Conservation (phyloP, 2,797 vertebrate species). For the Cyprinodon diabolis region DNA sequence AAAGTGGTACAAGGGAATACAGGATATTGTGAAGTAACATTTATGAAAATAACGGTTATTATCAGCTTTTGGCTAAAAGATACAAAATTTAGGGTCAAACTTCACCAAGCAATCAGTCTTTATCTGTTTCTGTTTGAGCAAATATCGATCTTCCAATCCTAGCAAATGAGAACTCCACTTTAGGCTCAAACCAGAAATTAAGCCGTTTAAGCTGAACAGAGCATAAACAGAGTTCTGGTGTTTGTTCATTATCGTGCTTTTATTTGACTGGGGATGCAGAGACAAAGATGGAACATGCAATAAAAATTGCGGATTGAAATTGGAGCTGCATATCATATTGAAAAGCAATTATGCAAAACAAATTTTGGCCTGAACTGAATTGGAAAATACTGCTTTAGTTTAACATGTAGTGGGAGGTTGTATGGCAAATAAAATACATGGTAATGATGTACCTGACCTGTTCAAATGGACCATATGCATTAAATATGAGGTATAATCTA, state of each 20-base stretch:
- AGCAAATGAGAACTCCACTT: neutral
- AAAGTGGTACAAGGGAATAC: neutral
- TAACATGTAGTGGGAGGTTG: too few relatives aligned
- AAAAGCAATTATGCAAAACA: too few relatives aligned
- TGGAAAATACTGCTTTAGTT: too few relatives aligned
- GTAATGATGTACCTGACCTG: too few relatives aligned
- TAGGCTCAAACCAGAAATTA: neutral
- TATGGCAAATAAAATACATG: too few relatives aligned
- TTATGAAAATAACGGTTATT: neutral
- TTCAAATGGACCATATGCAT: neutral
- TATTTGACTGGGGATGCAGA: too few relatives aligned
- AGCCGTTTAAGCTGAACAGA: neutral
- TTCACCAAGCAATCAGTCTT: neutral
- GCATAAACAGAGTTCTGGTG: too few relatives aligned
- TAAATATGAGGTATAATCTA: neutral
- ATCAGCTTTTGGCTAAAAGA: neutral
- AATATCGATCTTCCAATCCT: neutral
- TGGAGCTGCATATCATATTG: too few relatives aligned
- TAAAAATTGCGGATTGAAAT: too few relatives aligned
- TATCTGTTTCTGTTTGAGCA: neutral
- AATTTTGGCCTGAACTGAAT: too few relatives aligned
- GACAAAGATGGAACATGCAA: too few relatives aligned
- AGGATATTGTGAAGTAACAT: neutral
- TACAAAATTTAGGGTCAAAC: neutral
- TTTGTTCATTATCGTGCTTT: too few relatives aligned